Evolutionary conservation across 1,140 invertebrate species (phyloP).

Genomic region (Littorina saxatilis): DNA sequence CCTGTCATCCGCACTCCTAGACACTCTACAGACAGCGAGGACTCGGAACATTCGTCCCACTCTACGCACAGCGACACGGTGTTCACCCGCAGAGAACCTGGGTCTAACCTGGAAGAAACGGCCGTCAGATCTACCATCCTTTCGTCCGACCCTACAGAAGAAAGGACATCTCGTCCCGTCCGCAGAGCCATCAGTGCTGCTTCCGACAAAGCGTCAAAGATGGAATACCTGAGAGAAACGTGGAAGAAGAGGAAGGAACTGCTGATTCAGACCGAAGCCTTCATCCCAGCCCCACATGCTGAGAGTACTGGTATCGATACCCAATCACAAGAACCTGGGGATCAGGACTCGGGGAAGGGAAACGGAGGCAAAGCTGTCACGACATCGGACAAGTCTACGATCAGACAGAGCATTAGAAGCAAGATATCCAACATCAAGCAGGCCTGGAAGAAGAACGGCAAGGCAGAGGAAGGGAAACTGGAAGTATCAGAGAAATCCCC

Average conservation of each 20-base stretch:
- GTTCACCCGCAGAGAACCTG: too few species aligned
- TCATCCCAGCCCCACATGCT: constrained; percentile 12
- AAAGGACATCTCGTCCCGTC: constrained; percentile 8
- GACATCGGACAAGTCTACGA: background rate
- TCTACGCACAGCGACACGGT: background rate
- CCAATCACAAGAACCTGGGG: background rate
- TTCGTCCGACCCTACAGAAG: background rate
- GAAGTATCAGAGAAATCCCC: background rate
- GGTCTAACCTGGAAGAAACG: background rate
- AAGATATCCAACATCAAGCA: constrained; percentile 25
- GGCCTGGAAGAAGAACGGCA: constrained; percentile 33
- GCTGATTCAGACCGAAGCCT: constrained; percentile 47
- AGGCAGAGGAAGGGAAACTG: constrained; percentile 3
- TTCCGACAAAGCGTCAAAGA: constrained; percentile 35
- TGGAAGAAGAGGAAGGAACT: constrained; percentile 52
- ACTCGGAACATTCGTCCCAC: too few species aligned
- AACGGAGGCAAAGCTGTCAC: too few species aligned
- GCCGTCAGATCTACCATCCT: background rate
- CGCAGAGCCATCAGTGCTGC: constrained; percentile 39
- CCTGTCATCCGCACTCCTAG: background rate
- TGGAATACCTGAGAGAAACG: constrained; percentile 47
- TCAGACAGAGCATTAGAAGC: constrained; percentile 7
- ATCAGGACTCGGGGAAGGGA: background rate
- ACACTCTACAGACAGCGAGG: background rate
- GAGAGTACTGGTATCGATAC: background rate